Evolutionary conservation across 2,888 invertebrate genomes (phyloP).

Genomic region (Ormia ochracea): DNA sequence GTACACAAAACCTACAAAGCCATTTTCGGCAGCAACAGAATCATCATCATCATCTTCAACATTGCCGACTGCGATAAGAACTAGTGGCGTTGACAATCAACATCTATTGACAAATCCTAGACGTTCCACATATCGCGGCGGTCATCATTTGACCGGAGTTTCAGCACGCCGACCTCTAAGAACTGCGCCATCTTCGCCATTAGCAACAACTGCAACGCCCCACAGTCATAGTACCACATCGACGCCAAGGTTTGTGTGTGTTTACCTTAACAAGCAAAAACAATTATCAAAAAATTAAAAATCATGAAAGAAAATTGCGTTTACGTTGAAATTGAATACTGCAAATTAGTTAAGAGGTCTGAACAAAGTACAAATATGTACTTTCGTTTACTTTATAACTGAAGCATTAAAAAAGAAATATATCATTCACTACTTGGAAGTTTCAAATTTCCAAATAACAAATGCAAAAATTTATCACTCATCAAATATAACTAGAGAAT

Average conservation of each 20-base stretch:
- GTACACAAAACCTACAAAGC: neutral
- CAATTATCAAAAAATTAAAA: conserved; percentile 15
- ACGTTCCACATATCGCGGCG: conserved; percentile 67
- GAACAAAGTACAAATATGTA: neutral
- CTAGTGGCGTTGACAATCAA: conserved; percentile 64
- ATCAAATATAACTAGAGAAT: neutral
- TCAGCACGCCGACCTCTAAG: conserved; percentile 75
- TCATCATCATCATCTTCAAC: conserved; percentile 39
- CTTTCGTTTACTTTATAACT: neutral
- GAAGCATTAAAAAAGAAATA: neutral
- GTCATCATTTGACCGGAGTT: conserved; percentile 66
- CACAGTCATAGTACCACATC: conserved; percentile 72
- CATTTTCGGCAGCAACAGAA: conserved; percentile 46
- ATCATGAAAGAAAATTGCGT: conserved; percentile 1
- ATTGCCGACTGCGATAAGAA: conserved; percentile 34
- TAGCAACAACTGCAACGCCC: conserved; percentile 71
- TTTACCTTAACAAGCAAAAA: conserved; percentile 45
- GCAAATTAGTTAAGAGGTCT: neutral
- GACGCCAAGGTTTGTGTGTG: conserved; percentile 76
- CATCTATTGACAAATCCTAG: conserved; percentile 67
- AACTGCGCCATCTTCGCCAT: conserved; percentile 75
- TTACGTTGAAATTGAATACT: conserved; percentile 12
- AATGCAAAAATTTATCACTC: neutral
- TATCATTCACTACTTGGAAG: neutral
- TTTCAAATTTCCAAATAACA: neutral